These are phyloP conservation scores for Acrobasis repandana DNA, from an alignment of 2,888 invertebrate species.

Conservation along the genomic window DNA sequence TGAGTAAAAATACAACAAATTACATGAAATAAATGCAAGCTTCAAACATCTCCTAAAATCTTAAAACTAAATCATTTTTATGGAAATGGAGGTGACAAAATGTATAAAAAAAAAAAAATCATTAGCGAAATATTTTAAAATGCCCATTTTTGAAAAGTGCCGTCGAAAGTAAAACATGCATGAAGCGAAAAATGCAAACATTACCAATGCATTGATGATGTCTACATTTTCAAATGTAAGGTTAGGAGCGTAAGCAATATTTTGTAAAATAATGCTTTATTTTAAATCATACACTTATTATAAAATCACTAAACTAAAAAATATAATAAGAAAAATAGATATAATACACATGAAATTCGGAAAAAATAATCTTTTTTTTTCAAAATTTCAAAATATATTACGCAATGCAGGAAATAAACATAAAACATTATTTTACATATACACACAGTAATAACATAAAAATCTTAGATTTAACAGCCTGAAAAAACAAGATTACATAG, in stretches of 20 bases:
- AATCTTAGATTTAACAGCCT: slow-evolving; percentile 36
- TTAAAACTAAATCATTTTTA: slow-evolving; percentile 42
- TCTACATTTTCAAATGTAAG: background rate
- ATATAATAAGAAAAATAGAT: slow-evolving; percentile 43
- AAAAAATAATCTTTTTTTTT: background rate
- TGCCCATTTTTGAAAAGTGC: slow-evolving; percentile 72
- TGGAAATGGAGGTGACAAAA: slow-evolving; percentile 75
- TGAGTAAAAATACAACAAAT: background rate
- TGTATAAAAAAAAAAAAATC: slow-evolving; percentile 30
- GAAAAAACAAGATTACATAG: slow-evolving; percentile 33
- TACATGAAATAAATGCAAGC: background rate
- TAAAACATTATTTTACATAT: slow-evolving; percentile 47
- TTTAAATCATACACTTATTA: background rate
- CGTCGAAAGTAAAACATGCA: slow-evolving; percentile 45
- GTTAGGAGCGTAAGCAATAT: slow-evolving; percentile 6
- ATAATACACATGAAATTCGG: slow-evolving; percentile 29
- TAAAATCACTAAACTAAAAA: background rate
- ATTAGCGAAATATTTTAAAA: slow-evolving; percentile 58
- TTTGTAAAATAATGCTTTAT: slow-evolving; percentile 18
- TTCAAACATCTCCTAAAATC: background rate
- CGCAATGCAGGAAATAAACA: slow-evolving; percentile 27
- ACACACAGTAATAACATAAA: slow-evolving; percentile 34
- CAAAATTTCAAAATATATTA: slow-evolving; percentile 3
- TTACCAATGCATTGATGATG: slow-evolving; percentile 41
- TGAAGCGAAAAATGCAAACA: slow-evolving; percentile 50